A percentile compares a stretch with the other conserved stretches of the same genome.
phyloP scores from a whole-genome alignment of 1,140 invertebrate genomes.

The Euglossa dilemma region DNA sequence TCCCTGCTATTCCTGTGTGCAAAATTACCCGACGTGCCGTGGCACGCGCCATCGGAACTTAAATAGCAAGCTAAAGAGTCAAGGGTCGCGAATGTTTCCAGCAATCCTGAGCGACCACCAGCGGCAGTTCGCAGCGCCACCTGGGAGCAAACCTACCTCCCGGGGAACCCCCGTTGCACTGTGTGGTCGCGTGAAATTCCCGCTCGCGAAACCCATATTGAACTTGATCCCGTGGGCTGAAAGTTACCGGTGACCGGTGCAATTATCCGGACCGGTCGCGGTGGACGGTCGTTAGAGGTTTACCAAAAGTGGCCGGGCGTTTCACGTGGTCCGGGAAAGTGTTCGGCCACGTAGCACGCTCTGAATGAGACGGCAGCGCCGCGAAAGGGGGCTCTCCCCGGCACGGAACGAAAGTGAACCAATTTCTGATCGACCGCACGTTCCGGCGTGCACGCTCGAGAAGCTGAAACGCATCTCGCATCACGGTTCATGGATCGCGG shows the following conservation, averaged over 20 bases:
- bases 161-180: no score
- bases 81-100: no score
- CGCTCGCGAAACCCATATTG: no score
- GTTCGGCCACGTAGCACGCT: conserved; percentile 11
- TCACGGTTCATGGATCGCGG: conserved; percentile 33
- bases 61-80: no score
- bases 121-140: no score
- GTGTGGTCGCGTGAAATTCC: no score
- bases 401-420: conserved; percentile 53
- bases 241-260: background rate
- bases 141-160: no score
- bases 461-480: conserved; percentile 29
- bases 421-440: conserved; percentile 62
- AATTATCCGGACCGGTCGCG: background rate
- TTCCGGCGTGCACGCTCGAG: conserved; percentile 14
- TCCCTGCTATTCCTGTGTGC: no score
- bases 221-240: background rate
- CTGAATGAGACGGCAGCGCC: background rate
- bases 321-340: conserved; percentile 15
- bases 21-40: no score
- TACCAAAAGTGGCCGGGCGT: background rate
- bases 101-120: no score
- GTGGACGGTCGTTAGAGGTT: background rate
- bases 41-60: no score
- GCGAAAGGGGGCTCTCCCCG: background rate